These are phyloP conservation scores for Alosa sapidissima DNA, from an alignment of 2,797 vertebrate species.

Conservation along the genomic window DNA sequence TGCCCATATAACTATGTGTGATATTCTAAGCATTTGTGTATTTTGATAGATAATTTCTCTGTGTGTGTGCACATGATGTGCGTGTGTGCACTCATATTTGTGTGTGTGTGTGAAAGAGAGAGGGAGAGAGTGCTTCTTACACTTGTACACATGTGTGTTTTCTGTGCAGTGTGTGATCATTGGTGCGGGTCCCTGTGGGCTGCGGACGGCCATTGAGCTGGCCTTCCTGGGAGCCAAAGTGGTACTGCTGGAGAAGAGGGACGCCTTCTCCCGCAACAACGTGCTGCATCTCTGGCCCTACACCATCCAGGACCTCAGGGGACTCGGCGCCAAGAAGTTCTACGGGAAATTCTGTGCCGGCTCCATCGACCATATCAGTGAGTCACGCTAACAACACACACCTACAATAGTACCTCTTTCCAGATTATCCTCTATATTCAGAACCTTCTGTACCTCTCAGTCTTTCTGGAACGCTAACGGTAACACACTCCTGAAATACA, in stretches of 20 bases:
- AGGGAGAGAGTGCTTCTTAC: too few relatives aligned
- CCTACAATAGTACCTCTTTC: too few relatives aligned
- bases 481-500: too few relatives aligned
- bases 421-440: too few relatives aligned
- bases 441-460: too few relatives aligned
- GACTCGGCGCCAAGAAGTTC: slow-evolving; percentile 97
- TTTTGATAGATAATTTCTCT: too few relatives aligned
- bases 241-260: slow-evolving; percentile 94
- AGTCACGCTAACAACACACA: slow-evolving; percentile 58
- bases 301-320: slow-evolving; percentile 94
- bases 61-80: not conserved
- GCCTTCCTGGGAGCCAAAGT: slow-evolving; percentile 94
- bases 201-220: slow-evolving; percentile 95
- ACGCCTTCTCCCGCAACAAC: slow-evolving; percentile 96
- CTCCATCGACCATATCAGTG: slow-evolving; percentile 98
- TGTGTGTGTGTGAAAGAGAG: not conserved
- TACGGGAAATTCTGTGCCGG: slow-evolving; percentile 98
- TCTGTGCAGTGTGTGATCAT: slow-evolving; percentile 92
- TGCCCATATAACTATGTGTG: too few relatives aligned
- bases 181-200: slow-evolving; percentile 94
- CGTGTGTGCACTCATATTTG: not conserved
- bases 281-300: slow-evolving; percentile 98
- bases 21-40: too few relatives aligned
- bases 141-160: not conserved
- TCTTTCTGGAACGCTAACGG: not conserved